phyloP scores from a whole-genome alignment of 2,113 vertebrate species.

The Melanotaenia duboulayi region DNA sequence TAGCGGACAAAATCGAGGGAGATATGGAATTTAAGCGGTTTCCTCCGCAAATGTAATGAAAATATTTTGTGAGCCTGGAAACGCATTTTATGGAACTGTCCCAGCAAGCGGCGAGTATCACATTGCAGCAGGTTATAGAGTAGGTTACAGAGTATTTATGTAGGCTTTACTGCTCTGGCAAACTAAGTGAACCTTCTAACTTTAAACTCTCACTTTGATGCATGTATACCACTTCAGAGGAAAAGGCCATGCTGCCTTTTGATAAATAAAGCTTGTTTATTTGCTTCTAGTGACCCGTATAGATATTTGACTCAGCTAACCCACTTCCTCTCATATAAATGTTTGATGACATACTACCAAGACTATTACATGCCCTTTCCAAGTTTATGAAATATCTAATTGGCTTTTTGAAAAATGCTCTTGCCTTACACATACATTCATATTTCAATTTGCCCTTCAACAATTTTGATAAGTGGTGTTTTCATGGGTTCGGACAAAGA shows the following conservation, averaged over 20 bases:
- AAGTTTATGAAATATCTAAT: constrained; percentile 59
- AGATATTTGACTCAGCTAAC: not conserved
- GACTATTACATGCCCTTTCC: constrained; percentile 17
- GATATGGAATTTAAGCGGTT: constrained; percentile 53
- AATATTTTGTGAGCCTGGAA: constrained; percentile 66
- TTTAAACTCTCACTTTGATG: constrained; percentile 57
- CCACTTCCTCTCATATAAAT: constrained; percentile 13
- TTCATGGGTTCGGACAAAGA: constrained; percentile 57
- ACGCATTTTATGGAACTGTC: constrained; percentile 61
- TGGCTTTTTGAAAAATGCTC: constrained; percentile 37
- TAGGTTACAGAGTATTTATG: constrained; percentile 63
- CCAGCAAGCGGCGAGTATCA: constrained; percentile 58
- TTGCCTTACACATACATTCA: constrained; percentile 54
- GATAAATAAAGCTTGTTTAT: not conserved
- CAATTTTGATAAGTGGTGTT: constrained; percentile 42
- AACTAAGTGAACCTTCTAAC: constrained; percentile 43
- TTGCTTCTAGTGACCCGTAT: not conserved
- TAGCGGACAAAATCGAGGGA: constrained; percentile 36
- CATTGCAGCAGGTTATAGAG: constrained; percentile 61
- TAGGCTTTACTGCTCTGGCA: constrained; percentile 49
- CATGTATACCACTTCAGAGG: constrained; percentile 23
- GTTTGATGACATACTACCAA: not conserved
- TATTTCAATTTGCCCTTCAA: constrained; percentile 48
- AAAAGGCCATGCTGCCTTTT: not conserved
- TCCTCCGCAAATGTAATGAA: constrained; percentile 64